phyloP scores from a whole-genome alignment of 2,113 vertebrate species.

The Mormoops blainvillei region DNA sequence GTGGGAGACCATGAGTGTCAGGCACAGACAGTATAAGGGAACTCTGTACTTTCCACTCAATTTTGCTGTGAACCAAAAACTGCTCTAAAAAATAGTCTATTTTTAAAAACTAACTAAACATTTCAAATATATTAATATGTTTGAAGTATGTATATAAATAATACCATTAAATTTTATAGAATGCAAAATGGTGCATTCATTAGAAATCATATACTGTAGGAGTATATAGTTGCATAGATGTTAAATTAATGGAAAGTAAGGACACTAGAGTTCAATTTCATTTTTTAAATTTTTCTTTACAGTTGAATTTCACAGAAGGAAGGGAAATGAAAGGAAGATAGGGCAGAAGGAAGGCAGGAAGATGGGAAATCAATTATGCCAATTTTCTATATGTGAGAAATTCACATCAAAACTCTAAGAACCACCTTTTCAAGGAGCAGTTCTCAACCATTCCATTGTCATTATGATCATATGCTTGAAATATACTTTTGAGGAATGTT shows the following conservation, averaged over 20 bases:
- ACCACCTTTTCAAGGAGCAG: not conserved
- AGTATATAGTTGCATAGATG: not conserved
- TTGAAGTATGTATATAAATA: not conserved
- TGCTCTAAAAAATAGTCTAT: not conserved
- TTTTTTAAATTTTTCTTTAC: conserved; percentile 20
- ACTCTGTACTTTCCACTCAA: not conserved
- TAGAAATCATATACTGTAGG: not conserved
- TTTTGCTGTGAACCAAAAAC: not conserved
- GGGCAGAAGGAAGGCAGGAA: not conserved
- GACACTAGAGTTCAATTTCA: not conserved
- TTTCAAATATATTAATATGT: not conserved
- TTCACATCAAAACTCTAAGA: conserved; percentile 36
- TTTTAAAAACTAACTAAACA: not conserved
- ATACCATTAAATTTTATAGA: not conserved
- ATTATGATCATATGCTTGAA: conserved; percentile 38
- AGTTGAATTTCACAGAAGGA: not conserved
- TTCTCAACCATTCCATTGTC: conserved; percentile 26
- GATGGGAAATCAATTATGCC: not conserved
- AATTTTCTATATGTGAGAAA: not conserved
- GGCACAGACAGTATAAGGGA: not conserved
- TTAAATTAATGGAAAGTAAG: conserved; percentile 24
- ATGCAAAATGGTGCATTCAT: not conserved
- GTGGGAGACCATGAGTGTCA: not conserved
- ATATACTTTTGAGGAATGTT: conserved; percentile 27
- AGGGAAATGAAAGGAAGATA: not conserved